Percentiles rank a stretch among this genome's conserved stretches.
phyloP scores from a whole-genome alignment of 2,888 invertebrate genomes.

The Torymus aiolomorphi region DNA sequence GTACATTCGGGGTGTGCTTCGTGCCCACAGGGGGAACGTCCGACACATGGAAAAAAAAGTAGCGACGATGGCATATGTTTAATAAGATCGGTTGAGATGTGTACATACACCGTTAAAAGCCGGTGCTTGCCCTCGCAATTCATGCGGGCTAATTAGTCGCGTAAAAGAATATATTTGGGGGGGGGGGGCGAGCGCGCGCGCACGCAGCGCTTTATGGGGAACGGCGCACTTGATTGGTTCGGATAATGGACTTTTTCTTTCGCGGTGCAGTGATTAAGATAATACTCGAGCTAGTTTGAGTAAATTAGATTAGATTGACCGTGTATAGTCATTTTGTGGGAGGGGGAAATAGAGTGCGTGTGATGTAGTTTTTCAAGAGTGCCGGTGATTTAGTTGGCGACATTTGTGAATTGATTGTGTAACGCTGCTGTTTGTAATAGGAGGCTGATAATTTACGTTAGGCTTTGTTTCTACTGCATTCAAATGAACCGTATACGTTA shows the following conservation, averaged over 20 bases:
- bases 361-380: no score
- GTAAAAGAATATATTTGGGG: slow-evolving; percentile 37
- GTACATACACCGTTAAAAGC: slow-evolving; percentile 45
- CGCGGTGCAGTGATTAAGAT: slow-evolving; percentile 7
- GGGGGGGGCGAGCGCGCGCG: no score
- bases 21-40: slow-evolving; percentile 49
- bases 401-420: no score
- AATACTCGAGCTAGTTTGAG: neutral
- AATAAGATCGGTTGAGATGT: slow-evolving; percentile 64
- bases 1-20: slow-evolving; percentile 67
- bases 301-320: neutral
- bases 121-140: slow-evolving; percentile 21
- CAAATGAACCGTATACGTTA: no score
- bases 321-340: neutral
- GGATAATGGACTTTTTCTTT: neutral
- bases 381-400: no score
- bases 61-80: slow-evolving; percentile 65
- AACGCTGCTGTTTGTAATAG: no score
- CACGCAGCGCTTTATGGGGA: neutral
- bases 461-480: no score
- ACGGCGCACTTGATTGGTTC: neutral
- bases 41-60: slow-evolving; percentile 48
- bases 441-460: no score
- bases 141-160: slow-evolving; percentile 59
- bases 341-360: no score